A percentile compares a stretch with the other conserved stretches of the same genome.
Evolutionary conservation across 2,888 invertebrate genomes (phyloP).

Genomic region (Stenodera caucasica): DNA sequence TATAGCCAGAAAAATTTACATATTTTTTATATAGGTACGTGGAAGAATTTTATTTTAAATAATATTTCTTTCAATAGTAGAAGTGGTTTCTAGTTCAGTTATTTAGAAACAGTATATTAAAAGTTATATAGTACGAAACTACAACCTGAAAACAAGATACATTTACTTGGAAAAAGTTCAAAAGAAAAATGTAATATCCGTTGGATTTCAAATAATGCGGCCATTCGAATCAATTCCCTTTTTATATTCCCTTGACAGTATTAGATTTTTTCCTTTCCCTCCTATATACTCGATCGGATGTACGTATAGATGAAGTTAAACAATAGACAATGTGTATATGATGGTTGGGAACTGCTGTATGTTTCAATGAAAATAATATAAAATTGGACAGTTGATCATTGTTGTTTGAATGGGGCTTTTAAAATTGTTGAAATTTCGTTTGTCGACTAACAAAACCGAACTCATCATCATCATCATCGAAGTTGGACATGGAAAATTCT

Average conservation of each 20-base stretch:
- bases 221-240: slow-evolving; percentile 42
- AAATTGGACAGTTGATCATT: background rate
- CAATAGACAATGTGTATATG: slow-evolving; percentile 1
- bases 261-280: slow-evolving; percentile 16
- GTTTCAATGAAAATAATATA: background rate
- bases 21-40: too few species aligned
- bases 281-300: too few species aligned
- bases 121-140: slow-evolving; percentile 30
- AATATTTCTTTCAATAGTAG: too few species aligned
- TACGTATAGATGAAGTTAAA: too few species aligned
- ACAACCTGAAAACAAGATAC: slow-evolving; percentile 42
- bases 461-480: too few species aligned
- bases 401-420: background rate
- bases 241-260: slow-evolving; percentile 28
- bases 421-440: too few species aligned
- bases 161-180: slow-evolving; percentile 44
- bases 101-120: slow-evolving; percentile 38
- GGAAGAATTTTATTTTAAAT: too few species aligned
- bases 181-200: slow-evolving; percentile 50
- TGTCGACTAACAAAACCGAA: too few species aligned
- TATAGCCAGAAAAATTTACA: slow-evolving; percentile 17
- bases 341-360: background rate
- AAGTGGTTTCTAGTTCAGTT: slow-evolving; percentile 34
- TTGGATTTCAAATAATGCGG: slow-evolving; percentile 46
- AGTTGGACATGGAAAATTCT: too few species aligned